Percentiles rank a stretch among this genome's conserved stretches.
Evolutionary conservation across 2,797 vertebrate genomes (phyloP).

Genomic region (Hippoglossus hippoglossus): DNA sequence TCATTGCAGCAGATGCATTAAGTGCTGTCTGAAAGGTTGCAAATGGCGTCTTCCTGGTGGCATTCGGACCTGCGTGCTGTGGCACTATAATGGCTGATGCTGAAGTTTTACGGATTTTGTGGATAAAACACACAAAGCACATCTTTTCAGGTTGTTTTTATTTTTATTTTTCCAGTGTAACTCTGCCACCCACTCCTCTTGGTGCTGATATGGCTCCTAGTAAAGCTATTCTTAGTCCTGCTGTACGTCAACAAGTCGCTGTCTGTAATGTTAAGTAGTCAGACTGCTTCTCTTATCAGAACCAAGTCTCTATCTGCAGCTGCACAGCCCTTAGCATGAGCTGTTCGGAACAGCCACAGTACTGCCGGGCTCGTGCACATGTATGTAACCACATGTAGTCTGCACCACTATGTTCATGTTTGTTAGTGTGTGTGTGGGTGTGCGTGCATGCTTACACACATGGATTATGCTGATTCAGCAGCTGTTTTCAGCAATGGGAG

Average conservation of each 20-base stretch:
- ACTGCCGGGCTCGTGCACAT: neutral
- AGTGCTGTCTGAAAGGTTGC: slow-evolving; percentile 2
- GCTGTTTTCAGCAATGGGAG: neutral
- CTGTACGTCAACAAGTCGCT: slow-evolving; percentile 8
- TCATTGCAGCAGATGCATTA: slow-evolving; percentile 21
- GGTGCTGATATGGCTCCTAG: slow-evolving; percentile 13
- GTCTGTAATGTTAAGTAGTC: slow-evolving; percentile 56
- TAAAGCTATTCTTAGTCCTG: slow-evolving; percentile 24
- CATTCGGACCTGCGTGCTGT: neutral
- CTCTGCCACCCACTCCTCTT: too few relatives aligned
- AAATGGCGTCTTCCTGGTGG: slow-evolving; percentile 9
- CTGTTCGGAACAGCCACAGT: neutral
- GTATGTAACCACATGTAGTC: neutral
- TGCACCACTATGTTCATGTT: neutral
- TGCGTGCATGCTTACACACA: neutral
- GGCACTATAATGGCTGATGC: neutral
- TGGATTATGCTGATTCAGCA: slow-evolving; percentile 27
- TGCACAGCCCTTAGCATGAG: too few relatives aligned
- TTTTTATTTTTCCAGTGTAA: neutral
- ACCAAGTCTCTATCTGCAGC: too few relatives aligned
- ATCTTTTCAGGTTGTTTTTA: too few relatives aligned
- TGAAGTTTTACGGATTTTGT: neutral
- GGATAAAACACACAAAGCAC: neutral
- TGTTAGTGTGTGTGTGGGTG: slow-evolving; percentile 7
- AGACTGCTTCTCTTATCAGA: slow-evolving; percentile 52